Conservation (phyloP, 2,888 invertebrate species). For the Ennomos fuscantarius region DNA sequence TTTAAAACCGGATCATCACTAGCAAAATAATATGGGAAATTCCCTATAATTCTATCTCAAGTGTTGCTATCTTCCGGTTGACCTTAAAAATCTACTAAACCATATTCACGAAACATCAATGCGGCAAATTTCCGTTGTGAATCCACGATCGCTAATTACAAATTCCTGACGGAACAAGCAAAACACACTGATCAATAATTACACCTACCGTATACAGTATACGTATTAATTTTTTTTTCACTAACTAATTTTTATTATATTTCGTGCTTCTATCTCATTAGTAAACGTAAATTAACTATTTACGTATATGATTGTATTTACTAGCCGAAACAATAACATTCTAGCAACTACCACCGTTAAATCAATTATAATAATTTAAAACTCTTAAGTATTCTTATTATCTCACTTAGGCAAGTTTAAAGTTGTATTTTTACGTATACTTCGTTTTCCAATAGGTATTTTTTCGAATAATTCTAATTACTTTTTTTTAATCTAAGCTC, state of each 20-base stretch:
- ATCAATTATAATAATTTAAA: conserved; percentile 84
- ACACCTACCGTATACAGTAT: conserved; percentile 83
- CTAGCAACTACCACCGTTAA: conserved; percentile 81
- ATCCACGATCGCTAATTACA: conserved; percentile 22
- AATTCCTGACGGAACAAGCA: conserved; percentile 46
- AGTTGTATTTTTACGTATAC: conserved; percentile 85
- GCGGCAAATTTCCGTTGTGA: too few species aligned
- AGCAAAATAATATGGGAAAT: too few species aligned
- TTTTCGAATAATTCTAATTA: conserved; percentile 71
- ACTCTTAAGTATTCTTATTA: conserved; percentile 80
- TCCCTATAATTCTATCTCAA: too few species aligned
- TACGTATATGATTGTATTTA: conserved; percentile 74
- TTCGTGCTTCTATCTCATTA: conserved; percentile 62
- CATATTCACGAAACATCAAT: too few species aligned
- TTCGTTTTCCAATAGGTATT: conserved; percentile 81
- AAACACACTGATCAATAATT: conserved; percentile 59
- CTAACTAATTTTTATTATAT: conserved; percentile 72
- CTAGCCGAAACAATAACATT: conserved; percentile 78
- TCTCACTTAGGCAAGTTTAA: conserved; percentile 85
- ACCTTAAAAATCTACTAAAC: too few species aligned
- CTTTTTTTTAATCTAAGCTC: conserved; percentile 71
- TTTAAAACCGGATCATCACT: too few species aligned
- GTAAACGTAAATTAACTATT: conserved; percentile 67
- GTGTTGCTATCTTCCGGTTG: too few species aligned
- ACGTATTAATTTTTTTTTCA: conserved; percentile 73